These are phyloP conservation scores for Drosophila trapezifrons DNA, from an alignment of 1,140 invertebrate species.

Conservation along the genomic window DNA sequence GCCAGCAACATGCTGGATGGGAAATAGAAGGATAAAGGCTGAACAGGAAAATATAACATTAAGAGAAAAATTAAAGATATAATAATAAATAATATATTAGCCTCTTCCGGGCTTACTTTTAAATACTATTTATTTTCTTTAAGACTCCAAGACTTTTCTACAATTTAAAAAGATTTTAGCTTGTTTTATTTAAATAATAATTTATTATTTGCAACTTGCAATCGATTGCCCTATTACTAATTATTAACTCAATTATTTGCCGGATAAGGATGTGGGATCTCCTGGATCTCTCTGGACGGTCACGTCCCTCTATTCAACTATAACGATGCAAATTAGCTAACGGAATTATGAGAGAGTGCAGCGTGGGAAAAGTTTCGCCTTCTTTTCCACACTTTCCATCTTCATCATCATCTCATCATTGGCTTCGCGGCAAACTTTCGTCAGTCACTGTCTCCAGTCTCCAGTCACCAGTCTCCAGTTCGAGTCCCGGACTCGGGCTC, in stretches of 20 bases:
- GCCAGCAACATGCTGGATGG: conserved; percentile 1
- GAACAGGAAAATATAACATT: not conserved
- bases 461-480: conserved; percentile 7
- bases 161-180: too few relatives aligned
- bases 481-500: conserved; percentile 4
- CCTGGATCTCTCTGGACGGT: conserved; percentile 6
- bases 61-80: not conserved
- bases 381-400: conserved; percentile 55
- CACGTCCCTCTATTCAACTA: conserved; percentile 50
- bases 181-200: too few relatives aligned
- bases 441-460: conserved; percentile 24
- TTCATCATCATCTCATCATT: conserved; percentile 32
- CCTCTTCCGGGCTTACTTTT: too few relatives aligned
- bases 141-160: too few relatives aligned
- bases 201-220: too few relatives aligned
- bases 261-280: conserved; percentile 20
- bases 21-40: not conserved
- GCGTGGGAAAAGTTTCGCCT: conserved; percentile 44
- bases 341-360: conserved; percentile 59
- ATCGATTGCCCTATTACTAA: conserved; percentile 62
- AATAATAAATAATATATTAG: not conserved
- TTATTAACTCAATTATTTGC: conserved; percentile 71
- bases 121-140: too few relatives aligned
- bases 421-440: conserved; percentile 47
- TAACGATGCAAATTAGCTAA: conserved; percentile 76